A percentile compares a stretch with the other conserved stretches of the same genome.
Evolutionary conservation across 2,888 invertebrate species (phyloP).

Genomic region (Napeogenes sylphis): DNA sequence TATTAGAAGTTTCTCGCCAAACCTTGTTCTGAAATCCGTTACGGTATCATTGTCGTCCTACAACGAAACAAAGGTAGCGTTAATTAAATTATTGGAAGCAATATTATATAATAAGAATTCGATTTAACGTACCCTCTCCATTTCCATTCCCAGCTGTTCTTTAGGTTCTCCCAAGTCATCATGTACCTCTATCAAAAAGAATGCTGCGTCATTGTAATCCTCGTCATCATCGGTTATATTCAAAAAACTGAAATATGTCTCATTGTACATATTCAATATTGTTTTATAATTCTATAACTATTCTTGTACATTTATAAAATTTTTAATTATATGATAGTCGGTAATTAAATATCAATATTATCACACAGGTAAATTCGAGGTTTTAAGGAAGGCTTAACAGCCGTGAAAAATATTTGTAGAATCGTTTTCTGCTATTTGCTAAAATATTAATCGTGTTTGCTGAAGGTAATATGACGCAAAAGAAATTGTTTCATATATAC

Average conservation of each 20-base stretch:
- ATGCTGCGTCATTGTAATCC: conserved; percentile 75
- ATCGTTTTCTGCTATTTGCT: conserved; percentile 43
- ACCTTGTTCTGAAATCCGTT: conserved; percentile 85
- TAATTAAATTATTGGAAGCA: background rate
- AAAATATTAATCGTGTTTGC: conserved; percentile 29
- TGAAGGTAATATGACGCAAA: conserved; percentile 22
- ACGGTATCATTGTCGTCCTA: conserved; percentile 84
- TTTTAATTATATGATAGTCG: background rate
- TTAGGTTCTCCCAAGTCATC: conserved; percentile 85
- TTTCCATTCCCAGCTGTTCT: conserved; percentile 86
- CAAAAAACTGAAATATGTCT: conserved; percentile 41
- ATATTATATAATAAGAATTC: background rate
- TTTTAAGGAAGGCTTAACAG: conserved; percentile 41
- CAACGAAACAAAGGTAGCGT: conserved; percentile 25
- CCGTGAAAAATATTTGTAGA: conserved; percentile 35
- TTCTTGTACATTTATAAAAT: too few relatives aligned
- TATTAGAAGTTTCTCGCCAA: conserved; percentile 80
- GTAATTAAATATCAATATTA: conserved; percentile 14
- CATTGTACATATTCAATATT: background rate
- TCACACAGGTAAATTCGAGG: conserved; percentile 24
- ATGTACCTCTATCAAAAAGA: conserved; percentile 83
- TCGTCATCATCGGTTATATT: conserved; percentile 60
- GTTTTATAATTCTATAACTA: too few relatives aligned
- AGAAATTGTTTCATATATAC: conserved; percentile 20
- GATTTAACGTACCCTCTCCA: conserved; percentile 74